Evolutionary conservation across 2,113 vertebrate species (phyloP).

Genomic region (Chloebia gouldiae): DNA sequence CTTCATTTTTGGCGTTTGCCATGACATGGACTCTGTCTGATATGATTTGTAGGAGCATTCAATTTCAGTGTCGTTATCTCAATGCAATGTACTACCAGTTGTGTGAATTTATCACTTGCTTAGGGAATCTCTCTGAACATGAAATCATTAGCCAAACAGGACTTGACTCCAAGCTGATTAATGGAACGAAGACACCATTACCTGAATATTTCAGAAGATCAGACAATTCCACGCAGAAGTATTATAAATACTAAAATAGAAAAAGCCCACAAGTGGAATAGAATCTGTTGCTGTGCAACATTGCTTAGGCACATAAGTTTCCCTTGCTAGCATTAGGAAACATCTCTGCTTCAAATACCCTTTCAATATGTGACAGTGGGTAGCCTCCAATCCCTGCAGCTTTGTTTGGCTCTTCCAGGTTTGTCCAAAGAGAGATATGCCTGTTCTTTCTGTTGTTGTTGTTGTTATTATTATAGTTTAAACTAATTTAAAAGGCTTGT

Average conservation of each 20-base stretch:
- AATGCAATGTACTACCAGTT: neutral
- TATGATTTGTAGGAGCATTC: neutral
- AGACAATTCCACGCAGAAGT: neutral
- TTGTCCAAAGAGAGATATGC: neutral
- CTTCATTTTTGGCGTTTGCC: neutral
- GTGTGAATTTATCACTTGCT: neutral
- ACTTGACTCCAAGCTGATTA: neutral
- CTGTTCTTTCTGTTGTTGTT: neutral
- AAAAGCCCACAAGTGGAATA: neutral
- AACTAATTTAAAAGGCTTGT: neutral
- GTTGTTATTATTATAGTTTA: neutral
- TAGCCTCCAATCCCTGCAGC: neutral
- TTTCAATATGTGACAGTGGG: neutral
- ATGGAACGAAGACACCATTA: neutral
- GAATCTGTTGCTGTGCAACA: neutral
- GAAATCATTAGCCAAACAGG: neutral
- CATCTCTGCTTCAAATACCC: neutral
- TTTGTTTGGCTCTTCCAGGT: neutral
- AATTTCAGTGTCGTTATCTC: neutral
- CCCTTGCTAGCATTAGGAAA: neutral
- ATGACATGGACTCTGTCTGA: neutral
- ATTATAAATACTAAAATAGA: neutral
- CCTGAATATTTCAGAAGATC: neutral
- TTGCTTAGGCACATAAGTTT: neutral
- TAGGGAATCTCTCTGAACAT: neutral